phyloP scores from a whole-genome alignment of 2,888 invertebrate genomes.

The Cheilosia pagana region DNA sequence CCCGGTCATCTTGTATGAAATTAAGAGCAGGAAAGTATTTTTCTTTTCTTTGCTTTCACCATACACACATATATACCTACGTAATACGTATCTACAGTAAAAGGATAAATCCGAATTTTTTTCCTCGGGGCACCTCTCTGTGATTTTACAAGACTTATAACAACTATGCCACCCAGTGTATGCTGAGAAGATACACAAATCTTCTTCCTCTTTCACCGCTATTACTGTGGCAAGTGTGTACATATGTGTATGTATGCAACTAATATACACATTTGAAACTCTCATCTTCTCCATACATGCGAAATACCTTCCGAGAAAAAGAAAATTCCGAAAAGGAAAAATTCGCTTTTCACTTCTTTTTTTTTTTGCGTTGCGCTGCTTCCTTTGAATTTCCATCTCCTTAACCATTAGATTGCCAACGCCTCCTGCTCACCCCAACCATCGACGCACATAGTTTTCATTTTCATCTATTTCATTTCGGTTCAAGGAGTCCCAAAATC shows the following conservation, averaged over 20 bases:
- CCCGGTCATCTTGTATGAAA: constrained; percentile 66
- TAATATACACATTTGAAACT: constrained; percentile 73
- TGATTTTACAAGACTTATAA: constrained; percentile 73
- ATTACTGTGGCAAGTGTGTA: constrained; percentile 24
- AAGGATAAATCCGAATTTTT: constrained; percentile 73
- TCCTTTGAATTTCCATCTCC: constrained; percentile 73
- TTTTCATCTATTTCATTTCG: constrained; percentile 75
- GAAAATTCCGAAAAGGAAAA: constrained; percentile 49
- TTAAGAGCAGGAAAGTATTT: constrained; percentile 74
- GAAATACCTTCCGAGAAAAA: constrained; percentile 66
- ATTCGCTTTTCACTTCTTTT: constrained; percentile 50
- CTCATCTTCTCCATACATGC: constrained; percentile 66
- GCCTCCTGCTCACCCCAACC: constrained; percentile 33
- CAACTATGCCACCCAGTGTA: constrained; percentile 55
- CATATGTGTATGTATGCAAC: constrained; percentile 43
- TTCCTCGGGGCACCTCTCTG: constrained; percentile 73
- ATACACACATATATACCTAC: no score
- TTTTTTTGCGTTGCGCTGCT: constrained; percentile 43
- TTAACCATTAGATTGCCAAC: constrained; percentile 60
- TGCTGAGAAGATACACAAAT: constrained; percentile 60
- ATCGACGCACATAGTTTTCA: constrained; percentile 69
- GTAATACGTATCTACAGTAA: constrained; percentile 21
- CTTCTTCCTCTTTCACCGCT: constrained; percentile 45
- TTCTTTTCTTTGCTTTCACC: constrained; percentile 52
- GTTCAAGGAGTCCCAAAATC: constrained; percentile 73